phyloP scores from a whole-genome alignment of 2,797 vertebrate species.

The Sebastes iracundus region DNA sequence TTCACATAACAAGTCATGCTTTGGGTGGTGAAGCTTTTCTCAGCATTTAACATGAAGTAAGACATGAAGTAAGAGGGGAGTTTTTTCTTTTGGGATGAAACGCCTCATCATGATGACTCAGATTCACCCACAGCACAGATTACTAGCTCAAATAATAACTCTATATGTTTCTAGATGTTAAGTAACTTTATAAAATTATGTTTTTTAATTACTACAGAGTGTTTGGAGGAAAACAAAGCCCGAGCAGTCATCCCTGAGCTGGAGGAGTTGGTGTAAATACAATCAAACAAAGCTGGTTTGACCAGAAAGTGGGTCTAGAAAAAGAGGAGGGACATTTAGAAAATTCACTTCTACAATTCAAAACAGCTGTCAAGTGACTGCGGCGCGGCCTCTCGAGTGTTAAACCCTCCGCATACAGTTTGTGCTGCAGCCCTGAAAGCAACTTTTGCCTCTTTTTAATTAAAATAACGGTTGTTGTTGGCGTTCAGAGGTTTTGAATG shows the following conservation, averaged over 20 bases:
- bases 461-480: conserved; percentile 54
- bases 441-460: conserved; percentile 59
- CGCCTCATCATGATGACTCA: conserved; percentile 17
- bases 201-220: not conserved
- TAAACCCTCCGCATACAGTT: conserved; percentile 41
- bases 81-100: not conserved
- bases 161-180: not conserved
- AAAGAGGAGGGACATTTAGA: conserved; percentile 45
- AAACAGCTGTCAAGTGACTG: conserved; percentile 60
- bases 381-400: conserved; percentile 47
- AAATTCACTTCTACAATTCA: conserved; percentile 51
- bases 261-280: conserved; percentile 38
- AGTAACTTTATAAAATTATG: not conserved
- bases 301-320: conserved; percentile 44
- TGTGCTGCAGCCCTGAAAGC: conserved; percentile 38
- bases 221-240: not conserved
- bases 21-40: conserved; percentile 22
- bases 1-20: not conserved
- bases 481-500: conserved; percentile 38
- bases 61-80: conserved; percentile 37
- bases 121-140: not conserved
- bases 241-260: not conserved
- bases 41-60: conserved; percentile 23
- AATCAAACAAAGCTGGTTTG: conserved; percentile 50
- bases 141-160: not conserved